Evolutionary conservation across 2,888 invertebrate genomes (phyloP).

Genomic region (Pyrocoelia pectoralis): DNA sequence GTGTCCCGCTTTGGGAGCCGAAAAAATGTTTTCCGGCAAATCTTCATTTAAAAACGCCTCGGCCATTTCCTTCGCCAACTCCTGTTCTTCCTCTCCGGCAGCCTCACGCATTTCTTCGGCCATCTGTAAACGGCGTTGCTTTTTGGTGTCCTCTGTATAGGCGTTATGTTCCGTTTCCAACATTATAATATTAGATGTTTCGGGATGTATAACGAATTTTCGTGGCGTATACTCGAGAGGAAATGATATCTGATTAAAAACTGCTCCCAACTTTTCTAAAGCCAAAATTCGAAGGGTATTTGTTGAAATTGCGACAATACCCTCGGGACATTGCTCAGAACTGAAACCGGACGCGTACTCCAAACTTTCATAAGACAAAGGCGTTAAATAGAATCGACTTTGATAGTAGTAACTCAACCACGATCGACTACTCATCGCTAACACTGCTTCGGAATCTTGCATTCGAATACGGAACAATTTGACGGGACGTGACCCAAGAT

Average conservation of each 20-base stretch:
- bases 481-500: conserved; percentile 89
- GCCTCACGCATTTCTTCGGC: conserved; percentile 98
- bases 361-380: conserved; percentile 93
- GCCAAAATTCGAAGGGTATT: conserved; percentile 97
- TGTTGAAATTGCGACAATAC: conserved; percentile 96
- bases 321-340: conserved; percentile 98
- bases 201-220: conserved; percentile 91
- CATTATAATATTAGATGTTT: conserved; percentile 87
- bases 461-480: conserved; percentile 95
- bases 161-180: conserved; percentile 99
- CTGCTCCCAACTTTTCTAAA: conserved; percentile 96
- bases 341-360: conserved; percentile 98
- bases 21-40: conserved; percentile 91
- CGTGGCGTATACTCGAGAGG: conserved; percentile 96
- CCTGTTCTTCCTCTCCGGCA: conserved; percentile 94
- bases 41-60: conserved; percentile 95
- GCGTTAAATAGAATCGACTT: conserved; percentile 94
- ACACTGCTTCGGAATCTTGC: conserved; percentile 95
- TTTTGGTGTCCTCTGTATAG: conserved; percentile 96
- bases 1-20: conserved; percentile 93
- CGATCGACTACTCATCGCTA: conserved; percentile 97
- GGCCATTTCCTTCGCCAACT: conserved; percentile 96
- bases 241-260: conserved; percentile 95
- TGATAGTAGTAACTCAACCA: conserved; percentile 99
- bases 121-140: conserved; percentile 91